These are phyloP conservation scores for Brevipalpus yothersi DNA, from an alignment of 1,140 invertebrate species.

Conservation along the genomic window DNA sequence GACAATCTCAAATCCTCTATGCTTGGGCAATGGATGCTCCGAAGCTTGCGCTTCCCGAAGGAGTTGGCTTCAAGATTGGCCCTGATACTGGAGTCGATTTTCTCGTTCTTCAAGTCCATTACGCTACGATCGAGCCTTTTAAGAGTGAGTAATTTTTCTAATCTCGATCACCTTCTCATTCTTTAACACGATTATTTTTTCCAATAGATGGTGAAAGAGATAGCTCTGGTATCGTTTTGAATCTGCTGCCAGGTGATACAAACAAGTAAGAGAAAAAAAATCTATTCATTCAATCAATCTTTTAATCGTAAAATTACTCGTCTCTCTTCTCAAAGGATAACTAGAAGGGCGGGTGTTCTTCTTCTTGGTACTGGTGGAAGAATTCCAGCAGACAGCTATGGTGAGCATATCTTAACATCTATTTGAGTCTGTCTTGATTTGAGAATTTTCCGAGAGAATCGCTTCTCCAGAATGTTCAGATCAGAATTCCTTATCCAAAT, in stretches of 20 bases:
- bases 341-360: conserved; percentile 60
- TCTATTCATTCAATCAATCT: too few species aligned
- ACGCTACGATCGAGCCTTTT: conserved; percentile 44
- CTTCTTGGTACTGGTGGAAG: conserved; percentile 53
- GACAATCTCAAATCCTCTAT: conserved; percentile 48
- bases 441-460: too few species aligned
- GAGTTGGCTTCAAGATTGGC: conserved; percentile 28
- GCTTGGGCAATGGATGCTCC: conserved; percentile 93
- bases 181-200: neutral
- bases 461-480: too few species aligned
- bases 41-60: conserved; percentile 49
- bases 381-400: conserved; percentile 33
- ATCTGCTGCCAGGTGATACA: conserved; percentile 7
- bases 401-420: too few species aligned
- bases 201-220: conserved; percentile 11
- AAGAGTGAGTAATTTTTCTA: conserved; percentile 24
- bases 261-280: neutral
- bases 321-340: conserved; percentile 17
- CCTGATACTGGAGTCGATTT: conserved; percentile 24
- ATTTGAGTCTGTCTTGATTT: too few species aligned
- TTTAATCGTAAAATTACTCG: too few species aligned
- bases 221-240: conserved; percentile 13
- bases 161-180: neutral
- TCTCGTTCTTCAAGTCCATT: conserved; percentile 70
- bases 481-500: too few species aligned